Base-by-base conservation (phyloP, 2,797 vertebrate genomes). In the Acanthiza pusilla region DNA sequence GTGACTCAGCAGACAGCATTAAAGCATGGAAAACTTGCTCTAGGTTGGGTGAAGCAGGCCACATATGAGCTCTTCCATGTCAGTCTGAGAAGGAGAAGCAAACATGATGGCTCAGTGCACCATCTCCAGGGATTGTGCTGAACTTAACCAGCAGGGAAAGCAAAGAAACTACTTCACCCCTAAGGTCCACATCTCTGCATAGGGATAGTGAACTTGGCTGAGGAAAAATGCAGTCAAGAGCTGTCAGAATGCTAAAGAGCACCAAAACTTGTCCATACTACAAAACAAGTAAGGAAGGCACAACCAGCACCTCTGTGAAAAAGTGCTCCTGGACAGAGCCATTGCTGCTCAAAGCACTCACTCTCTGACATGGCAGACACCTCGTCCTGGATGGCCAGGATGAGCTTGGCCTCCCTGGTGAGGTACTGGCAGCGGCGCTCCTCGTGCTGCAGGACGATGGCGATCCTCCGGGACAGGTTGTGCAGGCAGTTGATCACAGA, bases 371-470 rank as follows among this genome's bases (percentile, higher is more conserved):
- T 97, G 71, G 99, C 98, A 58, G 99, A 99, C 73, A 99, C 98
- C 96, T 99, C 99, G 4, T 99, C 99, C 96, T 99, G 99, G 87
- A 99, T 97, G 1, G 99, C 98, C 63, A 99, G 97, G 98, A 99
- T 99, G 48, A 99, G 98, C 96, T 99, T 99, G 97, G 99, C 99
- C 96, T 99, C 99, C n/a, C 99, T 97, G 65, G 99, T 99, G 50
- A 99, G 98, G 97, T 99, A 99, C 94, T 99, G 99, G 97, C 99
- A 99, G 93, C 99, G 99, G 21, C 98, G 98, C 95, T 99, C 99
- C 97, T 99, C 99, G 0, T 99, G 99, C 97, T 99, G 99, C 76
- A 99, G 97, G 67, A 99, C 99, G 1, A 99, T 99, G 65, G 99
- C 99, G 1, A 99, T 98, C 36, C 99, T 98, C 8, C 99, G 98